Base-by-base conservation (phyloP, 2,797 vertebrate genomes). In the Oreortyx pictus region DNA sequence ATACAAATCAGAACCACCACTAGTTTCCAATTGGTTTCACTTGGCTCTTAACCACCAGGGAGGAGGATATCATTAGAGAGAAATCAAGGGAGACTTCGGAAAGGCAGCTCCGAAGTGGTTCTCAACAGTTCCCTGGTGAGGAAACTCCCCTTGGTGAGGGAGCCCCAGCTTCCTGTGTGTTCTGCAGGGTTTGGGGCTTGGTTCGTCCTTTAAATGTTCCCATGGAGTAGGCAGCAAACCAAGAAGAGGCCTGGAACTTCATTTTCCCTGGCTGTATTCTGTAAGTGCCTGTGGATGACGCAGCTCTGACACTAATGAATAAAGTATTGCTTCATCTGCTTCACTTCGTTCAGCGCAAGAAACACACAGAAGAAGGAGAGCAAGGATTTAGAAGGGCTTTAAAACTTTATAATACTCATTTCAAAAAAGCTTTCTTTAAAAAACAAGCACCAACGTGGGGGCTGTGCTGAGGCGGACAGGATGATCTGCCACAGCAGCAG, bases 311-410 rank as follows among this genome's bases (percentile, higher is more conserved):
- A 73, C 57, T 77, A 86, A 93, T 43, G 86, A 94, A 89, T 89
- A 33, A 92, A 96, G 80, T 35, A 92, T 80, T 91, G 87, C 47
- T 95, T 88, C 87, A 86, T 89, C 64, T 50, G 61, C 72, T 93
- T 59, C 71, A 72, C 70, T 81, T 91, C 50, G 2, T 89, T 91
- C 75, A 79, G 79, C 3, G 1, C 33, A 86, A 90, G 61, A 74
- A 87, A 85, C 22, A 72, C 61, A 61, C 3, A 71, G 67, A 94
- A 71, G 67, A 94, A 94, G 0, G 4, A 86, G 31, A 23, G 37
- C 35, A 85, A 82, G 81, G 52, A 91, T 91, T 84, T 79, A 74
- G 82, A 64, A 79, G 74, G 37, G 47, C 16, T 86, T 94, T 49
- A 61, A 8, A 93, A 61, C 57, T 91, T 82, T 88, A 61, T 46